Percentiles rank a stretch among this genome's conserved stretches.
phyloP scores from a whole-genome alignment of 2,797 vertebrate species.

The Malacoraja senta region DNA sequence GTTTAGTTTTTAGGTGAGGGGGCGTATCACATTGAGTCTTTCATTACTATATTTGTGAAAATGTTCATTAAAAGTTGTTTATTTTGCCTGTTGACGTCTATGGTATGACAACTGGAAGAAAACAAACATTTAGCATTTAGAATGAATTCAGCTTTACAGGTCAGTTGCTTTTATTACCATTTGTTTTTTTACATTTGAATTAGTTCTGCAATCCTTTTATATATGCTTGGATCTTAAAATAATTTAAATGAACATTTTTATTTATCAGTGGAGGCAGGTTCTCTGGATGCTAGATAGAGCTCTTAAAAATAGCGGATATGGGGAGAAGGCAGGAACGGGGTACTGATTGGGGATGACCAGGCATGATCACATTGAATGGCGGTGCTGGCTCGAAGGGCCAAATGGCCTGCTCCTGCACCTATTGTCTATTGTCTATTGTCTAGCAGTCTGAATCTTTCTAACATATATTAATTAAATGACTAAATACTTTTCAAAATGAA shows the following conservation, averaged over 20 bases:
- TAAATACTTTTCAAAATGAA: background rate
- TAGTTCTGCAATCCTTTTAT: background rate
- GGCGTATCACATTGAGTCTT: background rate
- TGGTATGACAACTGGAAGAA: background rate
- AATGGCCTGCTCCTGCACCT: too few relatives aligned
- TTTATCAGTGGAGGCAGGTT: too few relatives aligned
- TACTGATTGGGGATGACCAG: too few relatives aligned
- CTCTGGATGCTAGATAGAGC: too few relatives aligned
- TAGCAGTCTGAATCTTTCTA: background rate
- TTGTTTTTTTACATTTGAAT: background rate
- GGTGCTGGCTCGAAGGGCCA: too few relatives aligned
- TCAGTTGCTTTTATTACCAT: background rate
- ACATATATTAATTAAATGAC: background rate
- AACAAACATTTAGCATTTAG: background rate
- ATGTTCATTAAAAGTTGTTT: background rate
- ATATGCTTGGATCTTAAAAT: background rate
- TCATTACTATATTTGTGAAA: conserved; percentile 10
- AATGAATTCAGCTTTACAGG: background rate
- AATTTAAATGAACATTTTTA: background rate
- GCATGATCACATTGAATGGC: too few relatives aligned
- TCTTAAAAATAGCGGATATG: too few relatives aligned
- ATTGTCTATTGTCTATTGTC: too few relatives aligned
- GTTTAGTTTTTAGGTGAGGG: background rate
- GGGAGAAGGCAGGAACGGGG: too few relatives aligned
- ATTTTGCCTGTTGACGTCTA: background rate